phyloP scores from a whole-genome alignment of 2,797 vertebrate genomes.

The Sebastes kiyomatsui region DNA sequence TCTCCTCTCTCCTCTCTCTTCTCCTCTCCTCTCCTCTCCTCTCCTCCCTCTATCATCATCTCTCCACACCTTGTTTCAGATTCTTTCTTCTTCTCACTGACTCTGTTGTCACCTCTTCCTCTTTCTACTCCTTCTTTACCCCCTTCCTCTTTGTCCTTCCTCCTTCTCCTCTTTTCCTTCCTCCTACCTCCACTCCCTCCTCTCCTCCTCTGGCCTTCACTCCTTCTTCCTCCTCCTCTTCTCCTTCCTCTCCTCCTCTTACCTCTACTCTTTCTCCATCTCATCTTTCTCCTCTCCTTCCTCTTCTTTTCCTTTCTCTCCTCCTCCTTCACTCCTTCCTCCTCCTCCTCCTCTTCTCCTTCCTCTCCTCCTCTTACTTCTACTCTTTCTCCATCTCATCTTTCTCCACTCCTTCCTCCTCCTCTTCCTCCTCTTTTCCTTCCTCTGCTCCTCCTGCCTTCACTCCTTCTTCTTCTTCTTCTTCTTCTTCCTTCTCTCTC shows the following conservation, averaged over 20 bases:
- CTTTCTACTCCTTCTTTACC: not conserved
- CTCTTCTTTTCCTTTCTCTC: too few relatives aligned
- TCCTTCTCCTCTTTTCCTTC: not conserved
- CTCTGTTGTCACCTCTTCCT: not conserved
- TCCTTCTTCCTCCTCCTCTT: not conserved
- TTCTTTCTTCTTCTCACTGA: not conserved
- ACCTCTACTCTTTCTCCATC: too few relatives aligned
- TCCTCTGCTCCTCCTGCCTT: too few relatives aligned
- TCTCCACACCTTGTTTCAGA: not conserved
- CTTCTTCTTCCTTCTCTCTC: not conserved
- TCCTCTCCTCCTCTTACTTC: not conserved
- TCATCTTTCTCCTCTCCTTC: too few relatives aligned
- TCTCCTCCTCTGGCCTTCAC: too few relatives aligned
- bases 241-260: too few relatives aligned
- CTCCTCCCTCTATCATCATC: not conserved
- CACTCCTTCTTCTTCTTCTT: too few relatives aligned
- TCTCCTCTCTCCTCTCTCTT: not conserved
- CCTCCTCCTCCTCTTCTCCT: too few relatives aligned
- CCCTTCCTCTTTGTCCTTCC: not conserved
- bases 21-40: rapidly evolving
- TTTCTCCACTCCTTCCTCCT: not conserved
- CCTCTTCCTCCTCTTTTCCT: not conserved
- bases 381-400: not conserved
- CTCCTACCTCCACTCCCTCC: too few relatives aligned
- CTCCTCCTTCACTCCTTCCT: too few relatives aligned